Conservation (phyloP, 2,888 invertebrate species). For the Melanchra persicariae region DNA sequence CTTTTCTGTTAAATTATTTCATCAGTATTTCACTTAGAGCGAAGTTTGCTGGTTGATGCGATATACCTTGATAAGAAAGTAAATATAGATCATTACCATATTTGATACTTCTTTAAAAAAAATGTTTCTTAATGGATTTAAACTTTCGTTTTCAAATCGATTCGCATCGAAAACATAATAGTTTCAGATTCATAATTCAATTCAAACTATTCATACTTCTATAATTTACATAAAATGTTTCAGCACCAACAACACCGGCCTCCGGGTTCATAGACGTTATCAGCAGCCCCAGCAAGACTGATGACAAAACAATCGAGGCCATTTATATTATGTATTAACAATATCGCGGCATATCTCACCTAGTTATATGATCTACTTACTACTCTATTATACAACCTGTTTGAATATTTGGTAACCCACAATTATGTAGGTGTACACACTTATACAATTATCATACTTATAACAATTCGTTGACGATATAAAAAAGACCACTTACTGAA, state of each 20-base stretch:
- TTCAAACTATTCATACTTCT: too few relatives aligned
- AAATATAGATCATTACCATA: too few relatives aligned
- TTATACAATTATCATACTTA: conserved; percentile 51
- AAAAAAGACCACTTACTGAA: conserved; percentile 16
- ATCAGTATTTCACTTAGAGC: too few relatives aligned
- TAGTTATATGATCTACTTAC: conserved; percentile 62
- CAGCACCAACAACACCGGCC: conserved; percentile 19
- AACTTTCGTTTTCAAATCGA: too few relatives aligned
- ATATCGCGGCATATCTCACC: conserved; percentile 59
- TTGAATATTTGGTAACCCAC: conserved; percentile 56
- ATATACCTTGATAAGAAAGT: too few relatives aligned
- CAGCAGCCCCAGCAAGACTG: conserved; percentile 10
- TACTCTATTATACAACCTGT: conserved; percentile 63
- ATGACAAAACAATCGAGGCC: conserved; percentile 51
- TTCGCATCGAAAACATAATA: too few relatives aligned
- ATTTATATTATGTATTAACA: conserved; percentile 53
- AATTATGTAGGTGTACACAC: conserved; percentile 56
- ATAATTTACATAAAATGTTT: conserved; percentile 15
- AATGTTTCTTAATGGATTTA: too few relatives aligned
- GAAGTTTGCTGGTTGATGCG: too few relatives aligned
- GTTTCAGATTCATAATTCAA: too few relatives aligned
- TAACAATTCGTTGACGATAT: conserved; percentile 28
- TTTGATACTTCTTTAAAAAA: too few relatives aligned
- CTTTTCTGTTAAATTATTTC: too few relatives aligned
- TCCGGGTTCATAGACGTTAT: conserved; percentile 27